Conservation (phyloP, 2,888 invertebrate species). For the Pristionchus arcanus region DNA sequence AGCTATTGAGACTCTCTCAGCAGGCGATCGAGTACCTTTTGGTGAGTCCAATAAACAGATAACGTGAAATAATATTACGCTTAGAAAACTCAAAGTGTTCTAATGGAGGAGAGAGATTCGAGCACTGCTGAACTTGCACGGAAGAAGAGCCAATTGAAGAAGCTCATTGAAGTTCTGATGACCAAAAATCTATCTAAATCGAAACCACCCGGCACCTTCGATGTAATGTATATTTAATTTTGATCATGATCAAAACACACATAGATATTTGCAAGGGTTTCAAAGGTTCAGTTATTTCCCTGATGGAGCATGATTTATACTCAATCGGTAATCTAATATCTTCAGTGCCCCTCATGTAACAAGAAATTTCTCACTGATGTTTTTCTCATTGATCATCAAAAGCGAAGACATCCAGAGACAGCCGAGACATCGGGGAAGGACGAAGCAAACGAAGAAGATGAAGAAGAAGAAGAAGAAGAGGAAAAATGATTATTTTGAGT, state of each 20-base stretch:
- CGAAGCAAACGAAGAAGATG: too few relatives aligned
- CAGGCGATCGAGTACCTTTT: slow-evolving; percentile 23
- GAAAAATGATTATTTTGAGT: too few relatives aligned
- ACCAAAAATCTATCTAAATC: background rate
- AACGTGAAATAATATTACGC: background rate
- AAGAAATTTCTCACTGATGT: slow-evolving; percentile 26
- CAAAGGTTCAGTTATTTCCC: too few relatives aligned
- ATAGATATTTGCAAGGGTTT: too few relatives aligned
- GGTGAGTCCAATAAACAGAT: background rate
- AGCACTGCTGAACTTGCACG: background rate
- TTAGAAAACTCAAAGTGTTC: slow-evolving; percentile 25
- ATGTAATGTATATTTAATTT: background rate
- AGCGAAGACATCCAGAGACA: background rate
- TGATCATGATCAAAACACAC: too few relatives aligned
- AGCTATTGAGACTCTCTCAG: slow-evolving; percentile 38
- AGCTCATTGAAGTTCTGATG: background rate
- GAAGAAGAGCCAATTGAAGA: slow-evolving; percentile 5
- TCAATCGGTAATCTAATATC: background rate
- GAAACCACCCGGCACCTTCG: background rate
- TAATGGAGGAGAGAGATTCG: slow-evolving; percentile 10
- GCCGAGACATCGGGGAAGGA: too few relatives aligned
- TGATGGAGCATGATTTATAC: background rate
- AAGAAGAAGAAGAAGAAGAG: too few relatives aligned
- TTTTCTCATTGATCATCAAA: background rate
- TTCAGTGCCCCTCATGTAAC: slow-evolving; percentile 47